Base-by-base conservation (phyloP, 2,888 invertebrate genomes). In the Isotomurus palustris region DNA sequence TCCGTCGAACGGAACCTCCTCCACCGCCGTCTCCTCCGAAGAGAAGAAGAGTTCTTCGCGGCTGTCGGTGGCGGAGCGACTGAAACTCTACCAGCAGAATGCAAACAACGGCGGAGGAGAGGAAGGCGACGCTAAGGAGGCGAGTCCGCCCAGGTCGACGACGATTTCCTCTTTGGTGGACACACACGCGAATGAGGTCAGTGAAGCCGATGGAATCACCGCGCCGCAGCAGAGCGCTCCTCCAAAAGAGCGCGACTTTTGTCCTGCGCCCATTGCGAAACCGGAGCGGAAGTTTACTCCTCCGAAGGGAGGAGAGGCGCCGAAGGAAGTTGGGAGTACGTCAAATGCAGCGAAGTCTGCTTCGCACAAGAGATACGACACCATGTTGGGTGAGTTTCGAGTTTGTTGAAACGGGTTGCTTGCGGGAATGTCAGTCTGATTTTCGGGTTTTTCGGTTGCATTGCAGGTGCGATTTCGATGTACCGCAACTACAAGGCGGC, bases 401-500 rank as follows among this genome's bases (percentile, higher is more conserved):
- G 27, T 40, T 27, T 40, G 53, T 28, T 17, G 24, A 24, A 22
- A 29, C 32, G 21, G 14, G 8, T 32, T 32, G 14, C 32, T 14
- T 17, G 38, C 38, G n/a, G 17, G n/a, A 36, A 49, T 10, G 21
- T 19, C 8, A 48, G n/a, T 32, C 10, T 14, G 40, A n/a, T 40
- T 40, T 8, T 10, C 17, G 27, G 28, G 14, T 43, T 35, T 51
- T 21, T 52, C 12, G 17, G 35, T 52, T 28, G 12, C 29, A 67
- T 71, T 72, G 25, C 69, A 85, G 86, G 84, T 49, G 84, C 87
- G 71, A 91, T 89, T 35, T 91, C 93, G 0, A 95, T 95, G 75
- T 95, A 91, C 76, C 84, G 93, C 1, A 93, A 94, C 73, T 76
- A 95, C 71, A 92, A 92, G 74, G 94, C 93, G 29, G 90, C 89